Evolutionary conservation across 2,888 invertebrate genomes (phyloP).

Genomic region (Diogma glabrata): DNA sequence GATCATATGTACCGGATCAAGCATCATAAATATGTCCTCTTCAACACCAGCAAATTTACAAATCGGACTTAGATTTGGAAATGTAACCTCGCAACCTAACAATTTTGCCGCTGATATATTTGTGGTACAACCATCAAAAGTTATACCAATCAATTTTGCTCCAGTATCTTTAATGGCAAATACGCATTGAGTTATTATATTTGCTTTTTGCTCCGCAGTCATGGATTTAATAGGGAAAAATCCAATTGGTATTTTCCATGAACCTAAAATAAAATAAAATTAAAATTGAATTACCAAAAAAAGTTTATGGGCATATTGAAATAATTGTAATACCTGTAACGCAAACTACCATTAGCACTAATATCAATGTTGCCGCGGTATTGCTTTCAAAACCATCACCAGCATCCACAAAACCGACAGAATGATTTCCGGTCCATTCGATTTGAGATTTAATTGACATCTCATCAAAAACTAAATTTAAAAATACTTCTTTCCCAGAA

Average conservation of each 20-base stretch:
- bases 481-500: not conserved
- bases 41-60: not conserved
- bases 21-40: not conserved
- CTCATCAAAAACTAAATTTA: not conserved
- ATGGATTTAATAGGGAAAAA: not conserved
- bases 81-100: not conserved
- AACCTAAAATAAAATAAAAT: not conserved
- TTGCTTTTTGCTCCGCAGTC: not conserved
- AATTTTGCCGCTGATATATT: not conserved
- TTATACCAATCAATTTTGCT: not conserved
- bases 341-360: not conserved
- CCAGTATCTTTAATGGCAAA: not conserved
- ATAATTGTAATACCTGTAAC: not conserved
- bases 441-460: not conserved
- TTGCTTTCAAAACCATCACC: too few relatives aligned
- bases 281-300: not conserved
- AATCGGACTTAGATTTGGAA: not conserved
- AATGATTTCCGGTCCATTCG: too few relatives aligned
- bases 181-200: not conserved
- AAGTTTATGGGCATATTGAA: too few relatives aligned
- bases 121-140: not conserved
- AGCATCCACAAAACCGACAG: too few relatives aligned
- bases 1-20: not conserved
- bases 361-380: not conserved
- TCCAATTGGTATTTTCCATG: not conserved